These are phyloP conservation scores for Drosophila paulistorum DNA, from an alignment of 1,140 invertebrate species.

Conservation along the genomic window DNA sequence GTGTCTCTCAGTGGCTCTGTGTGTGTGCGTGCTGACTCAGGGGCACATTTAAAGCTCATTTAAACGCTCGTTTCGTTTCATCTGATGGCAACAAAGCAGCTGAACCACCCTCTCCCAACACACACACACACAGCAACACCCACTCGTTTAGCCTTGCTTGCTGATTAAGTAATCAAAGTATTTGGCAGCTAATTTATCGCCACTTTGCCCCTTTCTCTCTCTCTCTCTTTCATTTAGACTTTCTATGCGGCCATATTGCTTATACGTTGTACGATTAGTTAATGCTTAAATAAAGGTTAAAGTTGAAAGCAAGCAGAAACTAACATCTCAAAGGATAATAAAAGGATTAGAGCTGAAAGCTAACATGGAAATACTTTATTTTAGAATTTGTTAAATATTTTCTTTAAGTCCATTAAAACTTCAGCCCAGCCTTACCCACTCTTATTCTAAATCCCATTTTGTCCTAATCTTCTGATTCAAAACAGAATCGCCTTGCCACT, in stretches of 20 bases:
- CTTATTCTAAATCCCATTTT: too few species aligned
- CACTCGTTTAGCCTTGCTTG: constrained; percentile 38
- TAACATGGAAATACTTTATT: neutral
- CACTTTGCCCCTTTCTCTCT: constrained; percentile 33
- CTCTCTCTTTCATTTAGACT: neutral
- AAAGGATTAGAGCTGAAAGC: neutral
- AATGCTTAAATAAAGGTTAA: constrained; percentile 11
- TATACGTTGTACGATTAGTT: constrained; percentile 41
- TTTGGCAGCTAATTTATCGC: constrained; percentile 80
- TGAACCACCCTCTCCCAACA: neutral
- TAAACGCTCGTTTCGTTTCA: constrained; percentile 71
- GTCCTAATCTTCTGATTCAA: too few species aligned
- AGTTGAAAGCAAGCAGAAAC: constrained; percentile 23
- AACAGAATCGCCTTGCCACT: neutral
- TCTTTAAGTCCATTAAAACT: too few species aligned
- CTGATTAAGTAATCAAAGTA: constrained; percentile 81
- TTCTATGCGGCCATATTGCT: constrained; percentile 46
- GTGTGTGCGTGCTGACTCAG: constrained; percentile 72
- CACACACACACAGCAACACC: constrained; percentile 7
- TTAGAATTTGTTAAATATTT: neutral
- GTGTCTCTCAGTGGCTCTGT: constrained; percentile 21
- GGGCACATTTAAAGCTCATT: constrained; percentile 77
- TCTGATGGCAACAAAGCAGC: constrained; percentile 44
- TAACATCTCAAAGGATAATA: neutral
- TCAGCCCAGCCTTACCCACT: too few species aligned